phyloP scores from a whole-genome alignment of 2,888 invertebrate species.

The Notocelia uddmanniana region DNA sequence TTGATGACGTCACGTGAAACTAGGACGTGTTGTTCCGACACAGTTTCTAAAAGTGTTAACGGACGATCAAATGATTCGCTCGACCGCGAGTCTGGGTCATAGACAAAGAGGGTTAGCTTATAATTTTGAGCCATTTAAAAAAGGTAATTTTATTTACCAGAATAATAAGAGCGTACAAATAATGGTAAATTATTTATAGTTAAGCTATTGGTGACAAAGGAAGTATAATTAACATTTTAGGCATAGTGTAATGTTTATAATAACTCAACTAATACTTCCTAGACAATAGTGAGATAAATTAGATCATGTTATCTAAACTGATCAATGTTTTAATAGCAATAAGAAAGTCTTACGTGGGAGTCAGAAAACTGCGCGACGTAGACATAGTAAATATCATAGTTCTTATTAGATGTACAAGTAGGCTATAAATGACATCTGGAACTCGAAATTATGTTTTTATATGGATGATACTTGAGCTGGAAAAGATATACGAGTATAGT shows the following conservation, averaged over 20 bases:
- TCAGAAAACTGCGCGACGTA: no score
- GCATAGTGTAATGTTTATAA: slow-evolving; percentile 17
- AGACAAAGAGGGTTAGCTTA: slow-evolving; percentile 13
- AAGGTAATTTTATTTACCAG: background rate
- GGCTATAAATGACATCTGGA: background rate
- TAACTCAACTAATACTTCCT: slow-evolving; percentile 2
- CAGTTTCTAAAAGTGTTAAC: slow-evolving; percentile 28
- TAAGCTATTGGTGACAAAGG: background rate
- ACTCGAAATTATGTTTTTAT: background rate
- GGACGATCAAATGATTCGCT: slow-evolving; percentile 26
- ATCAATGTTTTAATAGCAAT: slow-evolving; percentile 11
- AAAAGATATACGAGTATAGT: background rate
- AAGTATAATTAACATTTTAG: slow-evolving; percentile 4
- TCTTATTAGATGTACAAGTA: background rate
- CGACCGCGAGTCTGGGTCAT: slow-evolving; percentile 27
- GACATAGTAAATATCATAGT: background rate
- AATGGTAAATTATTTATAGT: background rate
- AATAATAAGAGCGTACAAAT: background rate
- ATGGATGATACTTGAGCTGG: background rate
- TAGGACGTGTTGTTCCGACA: slow-evolving; percentile 29
- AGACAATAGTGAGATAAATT: slow-evolving; percentile 29
- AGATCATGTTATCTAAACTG: slow-evolving; percentile 28
- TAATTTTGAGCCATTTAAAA: slow-evolving; percentile 4
- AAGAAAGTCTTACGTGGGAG: slow-evolving; percentile 5
- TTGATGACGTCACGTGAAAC: slow-evolving; percentile 18